Percentiles rank a stretch among this genome's conserved stretches.
Evolutionary conservation across 2,113 vertebrate genomes (phyloP).

Genomic region (Pluvianellus socialis): DNA sequence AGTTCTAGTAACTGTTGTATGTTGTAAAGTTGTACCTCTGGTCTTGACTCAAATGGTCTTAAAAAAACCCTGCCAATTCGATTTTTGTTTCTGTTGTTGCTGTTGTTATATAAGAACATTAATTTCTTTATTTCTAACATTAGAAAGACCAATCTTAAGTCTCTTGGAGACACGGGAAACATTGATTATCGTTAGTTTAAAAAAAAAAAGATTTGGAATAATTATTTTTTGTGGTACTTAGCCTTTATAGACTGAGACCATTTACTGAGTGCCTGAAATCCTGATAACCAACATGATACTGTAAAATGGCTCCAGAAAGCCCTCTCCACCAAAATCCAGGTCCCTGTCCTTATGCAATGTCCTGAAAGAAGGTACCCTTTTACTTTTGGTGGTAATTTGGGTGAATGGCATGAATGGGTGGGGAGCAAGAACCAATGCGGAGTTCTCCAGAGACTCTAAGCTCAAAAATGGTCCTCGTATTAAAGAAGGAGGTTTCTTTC

Average conservation of each 20-base stretch:
- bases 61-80: background rate
- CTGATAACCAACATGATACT: conserved; percentile 16
- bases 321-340: conserved; percentile 25
- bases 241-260: conserved; percentile 40
- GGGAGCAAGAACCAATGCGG: background rate
- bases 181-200: background rate
- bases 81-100: background rate
- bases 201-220: background rate
- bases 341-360: conserved; percentile 15
- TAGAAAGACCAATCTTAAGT: background rate
- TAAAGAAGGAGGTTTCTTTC: background rate
- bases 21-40: background rate
- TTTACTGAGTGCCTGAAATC: conserved; percentile 40
- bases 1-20: background rate
- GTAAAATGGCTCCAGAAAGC: conserved; percentile 45
- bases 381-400: background rate
- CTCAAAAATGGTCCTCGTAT: background rate
- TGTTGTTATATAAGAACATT: background rate
- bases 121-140: background rate
- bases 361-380: conserved; percentile 35
- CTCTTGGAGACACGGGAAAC: background rate
- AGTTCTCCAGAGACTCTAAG: background rate
- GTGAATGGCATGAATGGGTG: background rate
- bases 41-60: background rate
- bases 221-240: conserved; percentile 37